Percentiles rank a stretch among this genome's conserved stretches.
Evolutionary conservation across 2,888 invertebrate species (phyloP).

Genomic region (Eilema caniola): DNA sequence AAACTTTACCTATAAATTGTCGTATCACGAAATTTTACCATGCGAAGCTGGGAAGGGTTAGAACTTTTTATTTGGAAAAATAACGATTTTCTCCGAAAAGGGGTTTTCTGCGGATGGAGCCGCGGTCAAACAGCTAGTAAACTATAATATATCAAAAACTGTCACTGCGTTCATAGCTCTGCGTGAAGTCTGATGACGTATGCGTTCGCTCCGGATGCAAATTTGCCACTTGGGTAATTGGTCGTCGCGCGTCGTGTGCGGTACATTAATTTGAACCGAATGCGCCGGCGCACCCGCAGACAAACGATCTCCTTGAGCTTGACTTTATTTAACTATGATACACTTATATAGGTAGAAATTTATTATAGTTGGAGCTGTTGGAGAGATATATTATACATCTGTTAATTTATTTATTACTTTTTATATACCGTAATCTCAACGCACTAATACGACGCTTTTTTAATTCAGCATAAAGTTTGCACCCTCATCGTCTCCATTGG

Average conservation of each 20-base stretch:
- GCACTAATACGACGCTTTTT: not conserved
- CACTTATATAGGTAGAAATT: not conserved
- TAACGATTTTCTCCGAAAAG: not conserved
- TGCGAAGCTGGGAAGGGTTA: too few species aligned
- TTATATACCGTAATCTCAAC: not conserved
- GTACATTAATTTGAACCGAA: conserved; percentile 36
- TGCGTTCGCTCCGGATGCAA: conserved; percentile 13
- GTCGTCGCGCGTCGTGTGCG: conserved; percentile 34
- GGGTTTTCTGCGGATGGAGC: not conserved
- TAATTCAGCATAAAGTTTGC: too few species aligned
- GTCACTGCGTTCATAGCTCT: not conserved
- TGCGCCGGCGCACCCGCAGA: conserved; percentile 21
- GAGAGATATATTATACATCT: not conserved
- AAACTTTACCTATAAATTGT: too few species aligned
- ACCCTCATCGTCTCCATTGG: too few species aligned
- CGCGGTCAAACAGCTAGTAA: not conserved
- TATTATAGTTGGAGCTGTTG: not conserved
- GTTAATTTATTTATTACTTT: not conserved
- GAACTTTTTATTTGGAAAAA: not conserved
- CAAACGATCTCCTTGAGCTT: conserved; percentile 39
- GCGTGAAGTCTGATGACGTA: conserved; percentile 5
- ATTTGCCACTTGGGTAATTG: conserved; percentile 27
- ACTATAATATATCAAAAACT: not conserved
- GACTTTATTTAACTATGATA: conserved; percentile 33
- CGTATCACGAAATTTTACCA: too few species aligned